Base-by-base conservation (phyloP, 1,140 invertebrate genomes). In the Ceratitis capitata region DNA sequence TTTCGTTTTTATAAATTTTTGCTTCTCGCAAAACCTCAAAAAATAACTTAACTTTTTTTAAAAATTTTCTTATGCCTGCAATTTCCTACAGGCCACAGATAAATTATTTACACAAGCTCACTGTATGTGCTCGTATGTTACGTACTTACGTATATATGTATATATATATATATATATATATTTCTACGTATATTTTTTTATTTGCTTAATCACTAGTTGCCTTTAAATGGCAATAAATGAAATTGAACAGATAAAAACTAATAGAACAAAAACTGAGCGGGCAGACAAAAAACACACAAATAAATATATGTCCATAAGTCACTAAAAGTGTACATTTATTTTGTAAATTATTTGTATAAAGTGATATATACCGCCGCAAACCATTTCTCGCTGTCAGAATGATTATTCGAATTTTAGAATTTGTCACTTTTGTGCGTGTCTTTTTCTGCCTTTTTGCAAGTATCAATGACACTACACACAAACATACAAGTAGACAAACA, bases 201-300 rank as follows among this genome's bases (percentile, higher is more conserved):
- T 45, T 45, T 78, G 39, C 10, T 45, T 45, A 45, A 78, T 45
- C 69, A n/a, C 2, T 19, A 78, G 16, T 78, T 78, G 69, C 35
- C n/a, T 56, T 35, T 23, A 78, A 23, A 78, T 45, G 39, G 69
- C 69, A 78, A 78, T 78, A 45, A 78, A 78, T 78, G 23, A 78
- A 78, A 78, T 78, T 78, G n/a, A 78, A 10, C 26, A n/a, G 42
- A 78, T 23, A 26, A 35, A 47, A 69, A n/a, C 64, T 56, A 23
- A n/a, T n/a, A n/a, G n/a, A n/a, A n/a, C n/a, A n/a, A n/a, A n/a
- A n/a, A 56, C 51, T 56, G 23, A 56, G 6, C 5, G 51, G 0
- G n/a, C 3, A 56, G 14, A 35, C 39, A 69, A 69, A 69, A 69
- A 35, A 45, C 39, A 45, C 5, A 23, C 45, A 3, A 14, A 47